Evolutionary conservation across 2,888 invertebrate species (phyloP), one percentile per base, ranked within the genome.

Genomic region (Drosophila atripex): DNA sequence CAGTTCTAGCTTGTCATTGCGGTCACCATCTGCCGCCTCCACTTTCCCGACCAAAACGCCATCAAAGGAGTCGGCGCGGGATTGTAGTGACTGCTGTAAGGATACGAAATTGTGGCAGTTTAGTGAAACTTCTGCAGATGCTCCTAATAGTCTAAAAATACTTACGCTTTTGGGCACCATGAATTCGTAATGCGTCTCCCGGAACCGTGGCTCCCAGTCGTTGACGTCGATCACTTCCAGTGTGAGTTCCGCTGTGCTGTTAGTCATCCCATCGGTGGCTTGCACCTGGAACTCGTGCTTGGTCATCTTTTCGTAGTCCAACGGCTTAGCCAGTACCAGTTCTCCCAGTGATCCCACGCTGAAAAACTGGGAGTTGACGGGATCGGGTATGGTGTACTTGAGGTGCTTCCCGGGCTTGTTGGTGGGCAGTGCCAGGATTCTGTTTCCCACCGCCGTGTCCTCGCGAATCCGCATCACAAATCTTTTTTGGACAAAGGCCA

Each of bases 151-250:
- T 3, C 1, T 1, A 12, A 39, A 5, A 38, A 28, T 28, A 88
- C 89, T 89, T 73, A 91, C 91, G 73, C 89, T 89, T 53, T 90
- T 91, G 25, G 91, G 91, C 49, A 92, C 90, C 46, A 88, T 70
- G 92, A 98, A 97, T 92, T 97, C 97, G 91, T 97, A 98, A 90
- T 96, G 95, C 5, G 96, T 95, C 91, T 96, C 95, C 1, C 96
- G 94, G 92, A 98, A 98, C 60, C 97, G 93, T 0, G 98, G 98
- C 91, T 97, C 97, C 97, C 97, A 97, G 90, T 98, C 97, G 92
- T 98, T 98, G 8, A 97, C 96, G 90, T 97, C 96, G 78, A 95
- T 92, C 14, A 98, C 96, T 1, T 95, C 95, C 28, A 98, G 93
- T 85, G 96, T 95, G 3, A 97, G 94, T 7, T 95, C 93, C 0